Percentiles rank a stretch among this genome's conserved stretches.
Conservation (phyloP, 2,797 vertebrate species). For the Knipowitschia caucasica region DNA sequence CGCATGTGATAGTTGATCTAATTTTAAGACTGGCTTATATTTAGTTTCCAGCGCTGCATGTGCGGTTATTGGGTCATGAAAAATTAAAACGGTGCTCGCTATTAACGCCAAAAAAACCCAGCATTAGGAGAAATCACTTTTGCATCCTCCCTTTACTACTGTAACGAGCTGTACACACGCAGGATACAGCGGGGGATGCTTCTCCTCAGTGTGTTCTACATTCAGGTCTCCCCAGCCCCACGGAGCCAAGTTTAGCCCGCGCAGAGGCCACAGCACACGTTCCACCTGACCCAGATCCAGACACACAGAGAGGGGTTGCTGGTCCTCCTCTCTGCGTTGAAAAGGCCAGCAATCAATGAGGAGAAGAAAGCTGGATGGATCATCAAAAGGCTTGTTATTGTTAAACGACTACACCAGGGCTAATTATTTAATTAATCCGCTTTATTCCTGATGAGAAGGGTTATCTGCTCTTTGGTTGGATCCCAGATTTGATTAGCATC, state of each 20-base stretch:
- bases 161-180: slow-evolving; percentile 21
- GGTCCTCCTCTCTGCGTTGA: slow-evolving; percentile 25
- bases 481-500: slow-evolving; percentile 35
- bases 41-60: slow-evolving; percentile 3
- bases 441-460: slow-evolving; percentile 42
- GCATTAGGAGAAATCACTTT: slow-evolving; percentile 9
- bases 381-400: slow-evolving; percentile 36
- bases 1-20: slow-evolving; percentile 1
- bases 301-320: slow-evolving; percentile 50
- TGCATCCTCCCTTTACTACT: neutral
- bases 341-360: slow-evolving; percentile 1
- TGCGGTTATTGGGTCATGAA: slow-evolving; percentile 1
- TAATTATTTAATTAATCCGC: slow-evolving; percentile 45
- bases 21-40: slow-evolving; percentile 6
- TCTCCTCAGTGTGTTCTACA: slow-evolving; percentile 44
- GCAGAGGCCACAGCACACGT: slow-evolving; percentile 42
- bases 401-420: slow-evolving; percentile 24
- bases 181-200: slow-evolving; percentile 32
- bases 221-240: slow-evolving; percentile 48
- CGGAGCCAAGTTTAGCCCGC: slow-evolving; percentile 55
- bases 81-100: slow-evolving; percentile 9
- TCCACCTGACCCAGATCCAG: slow-evolving; percentile 68
- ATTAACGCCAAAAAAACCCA: neutral
- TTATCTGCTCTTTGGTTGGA: slow-evolving; percentile 21
- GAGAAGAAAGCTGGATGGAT: slow-evolving; percentile 15